A percentile compares a stretch with the other conserved stretches of the same genome.
These are phyloP conservation scores for Hecatera dysodea DNA, from an alignment of 2,888 invertebrate genomes.

Conservation along the genomic window DNA sequence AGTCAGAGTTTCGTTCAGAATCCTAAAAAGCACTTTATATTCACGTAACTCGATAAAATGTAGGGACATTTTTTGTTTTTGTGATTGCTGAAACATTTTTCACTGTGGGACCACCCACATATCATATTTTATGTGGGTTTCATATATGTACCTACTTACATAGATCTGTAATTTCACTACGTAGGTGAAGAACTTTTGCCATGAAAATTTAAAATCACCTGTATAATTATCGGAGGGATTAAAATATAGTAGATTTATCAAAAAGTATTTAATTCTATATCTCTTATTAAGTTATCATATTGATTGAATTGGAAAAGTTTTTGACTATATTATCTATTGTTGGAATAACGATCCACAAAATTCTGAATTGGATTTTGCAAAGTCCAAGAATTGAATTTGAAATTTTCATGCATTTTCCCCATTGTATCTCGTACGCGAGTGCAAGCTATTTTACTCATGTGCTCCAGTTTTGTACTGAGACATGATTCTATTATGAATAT, in stretches of 20 bases:
- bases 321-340: not conserved
- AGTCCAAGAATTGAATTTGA: not conserved
- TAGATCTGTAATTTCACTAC: not conserved
- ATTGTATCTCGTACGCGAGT: not conserved
- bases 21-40: not conserved
- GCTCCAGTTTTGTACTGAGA: not conserved
- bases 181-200: too few species aligned
- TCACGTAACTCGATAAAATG: not conserved
- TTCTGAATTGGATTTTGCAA: conserved; percentile 2
- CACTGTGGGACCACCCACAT: too few species aligned
- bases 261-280: conserved; percentile 1
- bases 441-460: not conserved
- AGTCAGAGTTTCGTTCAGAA: too few species aligned
- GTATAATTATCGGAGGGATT: conserved; percentile 18
- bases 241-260: conserved; percentile 13
- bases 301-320: conserved; percentile 28
- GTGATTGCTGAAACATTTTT: too few species aligned
- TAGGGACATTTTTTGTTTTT: not conserved
- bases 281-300: conserved; percentile 9
- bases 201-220: too few species aligned
- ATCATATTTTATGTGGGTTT: too few species aligned
- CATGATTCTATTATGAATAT: not conserved
- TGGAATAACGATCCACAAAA: not conserved
- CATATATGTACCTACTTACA: not conserved
- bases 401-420: conserved; percentile 10